Evolutionary conservation across 2,797 vertebrate genomes (phyloP).

Genomic region (Onychomys arenicola): DNA sequence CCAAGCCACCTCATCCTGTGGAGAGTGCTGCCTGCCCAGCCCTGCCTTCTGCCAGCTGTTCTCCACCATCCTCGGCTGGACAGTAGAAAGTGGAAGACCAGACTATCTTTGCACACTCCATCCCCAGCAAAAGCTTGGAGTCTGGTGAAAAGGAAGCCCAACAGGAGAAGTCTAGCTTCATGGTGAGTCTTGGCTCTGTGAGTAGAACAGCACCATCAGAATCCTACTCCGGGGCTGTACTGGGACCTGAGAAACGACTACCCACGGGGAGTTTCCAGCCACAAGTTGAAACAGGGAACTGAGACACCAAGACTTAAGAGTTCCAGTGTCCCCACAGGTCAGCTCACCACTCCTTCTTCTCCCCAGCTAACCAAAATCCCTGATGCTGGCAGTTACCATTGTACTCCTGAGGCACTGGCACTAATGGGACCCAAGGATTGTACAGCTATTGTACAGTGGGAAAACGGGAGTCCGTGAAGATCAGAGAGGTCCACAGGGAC

Average conservation of each 20-base stretch:
- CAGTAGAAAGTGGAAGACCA: neutral
- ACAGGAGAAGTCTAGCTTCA: neutral
- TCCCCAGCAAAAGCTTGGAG: neutral
- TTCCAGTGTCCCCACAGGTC: neutral
- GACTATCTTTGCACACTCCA: neutral
- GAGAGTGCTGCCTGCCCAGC: neutral
- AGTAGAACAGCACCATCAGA: neutral
- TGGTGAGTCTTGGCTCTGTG: neutral
- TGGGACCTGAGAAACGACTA: neutral
- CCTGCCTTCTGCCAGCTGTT: neutral
- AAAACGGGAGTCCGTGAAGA: neutral
- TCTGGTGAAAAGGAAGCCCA: neutral
- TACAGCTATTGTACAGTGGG: neutral
- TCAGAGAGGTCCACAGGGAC: neutral
- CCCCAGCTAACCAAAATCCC: neutral
- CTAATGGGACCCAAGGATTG: neutral
- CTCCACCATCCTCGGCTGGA: neutral
- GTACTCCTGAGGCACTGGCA: neutral
- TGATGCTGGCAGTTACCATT: neutral
- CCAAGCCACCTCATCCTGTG: neutral
- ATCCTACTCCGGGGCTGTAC: neutral
- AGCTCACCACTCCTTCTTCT: neutral
- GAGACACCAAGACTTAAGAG: neutral
- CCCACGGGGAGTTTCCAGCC: constrained; percentile 66
- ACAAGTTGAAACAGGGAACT: constrained; percentile 56